Evolutionary conservation across 2,797 vertebrate genomes (phyloP), one percentile per base, ranked within the genome.

Genomic region (Gila robusta): DNA sequence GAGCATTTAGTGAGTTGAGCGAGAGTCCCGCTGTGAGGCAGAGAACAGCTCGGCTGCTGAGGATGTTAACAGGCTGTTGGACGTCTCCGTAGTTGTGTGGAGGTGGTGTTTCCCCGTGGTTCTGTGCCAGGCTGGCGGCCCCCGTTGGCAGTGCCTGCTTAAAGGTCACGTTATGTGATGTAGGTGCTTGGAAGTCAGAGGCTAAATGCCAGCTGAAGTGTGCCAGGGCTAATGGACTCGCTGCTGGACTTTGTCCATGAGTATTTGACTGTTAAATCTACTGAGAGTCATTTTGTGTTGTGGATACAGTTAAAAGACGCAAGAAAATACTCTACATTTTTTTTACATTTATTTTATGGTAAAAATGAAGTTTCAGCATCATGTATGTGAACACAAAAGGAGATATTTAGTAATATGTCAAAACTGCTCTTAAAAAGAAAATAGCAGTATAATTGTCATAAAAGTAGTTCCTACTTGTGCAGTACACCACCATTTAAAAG

Each of bases 41-140:
- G 85, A 86, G 82, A 86, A 82, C 81, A 73, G 80, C 83, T 82
- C 79, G 69, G 71, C 82, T 85, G 79, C 82, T 79, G 81, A 82
- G 81, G 79, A 88, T 67, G 62, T 79, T 85, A 87, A 84, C 77
- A 72, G 84, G 82, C 80, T 69, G 62, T 71, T 56, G 35, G 62
- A 54, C 32, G 52, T 49, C 62, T 52, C 64, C 2, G 79, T 21
- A 12, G 56, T 19, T 41, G 49, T 41, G 69, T 35, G 72, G 41
- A 84, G 82, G 59, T 67, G 83, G 66, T 71, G 76, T 79, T 71
- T 85, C 66, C 76, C 83, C 49, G 28, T 85, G 83, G 76, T 52
- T 59, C 66, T 11, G 83, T 85, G 83, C 76, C 83, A 85, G 83
- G 67, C n/a, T 35, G 74, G 71, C 23, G n/a, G 52, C 70, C 54